Conservation (phyloP, 1,140 invertebrate genomes). For the Drosophila tani region DNA sequence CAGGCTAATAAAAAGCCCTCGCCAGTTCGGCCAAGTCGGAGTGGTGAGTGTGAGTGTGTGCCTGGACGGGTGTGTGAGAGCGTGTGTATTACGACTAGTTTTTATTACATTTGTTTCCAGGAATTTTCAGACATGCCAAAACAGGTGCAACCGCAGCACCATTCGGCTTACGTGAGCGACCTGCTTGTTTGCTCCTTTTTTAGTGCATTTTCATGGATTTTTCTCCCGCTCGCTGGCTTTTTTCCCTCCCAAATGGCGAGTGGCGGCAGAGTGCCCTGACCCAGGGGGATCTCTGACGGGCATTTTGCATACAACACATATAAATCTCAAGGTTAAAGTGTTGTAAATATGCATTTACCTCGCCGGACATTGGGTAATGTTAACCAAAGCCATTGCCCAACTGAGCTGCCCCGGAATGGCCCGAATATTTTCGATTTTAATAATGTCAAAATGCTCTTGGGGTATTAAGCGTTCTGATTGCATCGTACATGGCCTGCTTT, state of each 20-base stretch:
- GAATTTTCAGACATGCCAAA: slow-evolving; percentile 82
- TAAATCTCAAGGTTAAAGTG: slow-evolving; percentile 77
- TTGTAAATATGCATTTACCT: slow-evolving; percentile 72
- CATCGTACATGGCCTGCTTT: slow-evolving; percentile 20
- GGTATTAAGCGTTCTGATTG: slow-evolving; percentile 32
- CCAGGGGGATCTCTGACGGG: slow-evolving; percentile 23
- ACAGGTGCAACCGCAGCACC: slow-evolving; percentile 76
- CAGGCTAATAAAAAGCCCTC: slow-evolving; percentile 73
- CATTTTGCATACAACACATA: slow-evolving; percentile 66
- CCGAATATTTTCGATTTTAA: slow-evolving; percentile 65
- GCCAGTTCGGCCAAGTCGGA: slow-evolving; percentile 37
- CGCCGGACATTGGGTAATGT: slow-evolving; percentile 43
- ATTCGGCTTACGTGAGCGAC: slow-evolving; percentile 62
- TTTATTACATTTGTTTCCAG: slow-evolving; percentile 83
- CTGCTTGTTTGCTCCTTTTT: slow-evolving; percentile 59
- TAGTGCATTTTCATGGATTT: slow-evolving; percentile 64
- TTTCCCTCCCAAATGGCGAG: slow-evolving; percentile 1
- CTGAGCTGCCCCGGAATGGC: slow-evolving; percentile 22
- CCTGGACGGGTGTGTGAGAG: not conserved
- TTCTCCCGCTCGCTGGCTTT: slow-evolving; percentile 12
- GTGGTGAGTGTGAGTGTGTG: slow-evolving; percentile 22
- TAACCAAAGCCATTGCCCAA: slow-evolving; percentile 43
- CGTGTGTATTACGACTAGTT: slow-evolving; percentile 74
- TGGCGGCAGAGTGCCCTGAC: slow-evolving; percentile 22
- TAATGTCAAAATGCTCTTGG: slow-evolving; percentile 57